Conservation (phyloP, 2,888 invertebrate species). For the Andrena dorsata region DNA sequence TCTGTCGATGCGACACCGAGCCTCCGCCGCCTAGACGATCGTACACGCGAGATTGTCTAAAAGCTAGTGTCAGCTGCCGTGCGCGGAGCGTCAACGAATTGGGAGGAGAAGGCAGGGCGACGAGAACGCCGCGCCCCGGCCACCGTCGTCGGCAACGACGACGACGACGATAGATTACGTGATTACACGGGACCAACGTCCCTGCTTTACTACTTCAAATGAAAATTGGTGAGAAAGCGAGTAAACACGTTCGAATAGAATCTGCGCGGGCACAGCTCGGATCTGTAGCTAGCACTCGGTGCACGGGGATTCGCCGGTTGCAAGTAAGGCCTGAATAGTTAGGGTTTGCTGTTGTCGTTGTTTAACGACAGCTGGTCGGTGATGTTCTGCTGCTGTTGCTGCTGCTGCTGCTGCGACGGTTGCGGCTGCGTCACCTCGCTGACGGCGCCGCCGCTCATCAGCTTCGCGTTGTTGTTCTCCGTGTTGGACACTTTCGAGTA, state of each 20-base stretch:
- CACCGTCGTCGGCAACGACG: not conserved
- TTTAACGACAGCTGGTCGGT: slow-evolving; percentile 81
- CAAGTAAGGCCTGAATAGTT: slow-evolving; percentile 85
- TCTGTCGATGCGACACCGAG: slow-evolving; percentile 33
- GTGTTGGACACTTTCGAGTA: slow-evolving; percentile 84
- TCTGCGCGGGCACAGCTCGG: slow-evolving; percentile 79
- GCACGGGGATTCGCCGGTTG: slow-evolving; percentile 77
- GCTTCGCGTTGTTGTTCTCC: slow-evolving; percentile 83
- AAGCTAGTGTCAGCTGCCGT: slow-evolving; percentile 54
- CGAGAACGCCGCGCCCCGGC: not conserved
- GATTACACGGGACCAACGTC: slow-evolving; percentile 21
- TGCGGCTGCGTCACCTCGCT: slow-evolving; percentile 77
- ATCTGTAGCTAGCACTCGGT: slow-evolving; percentile 68
- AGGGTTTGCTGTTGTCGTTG: slow-evolving; percentile 84
- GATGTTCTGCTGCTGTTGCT: slow-evolving; percentile 75
- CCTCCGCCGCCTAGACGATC: slow-evolving; percentile 28
- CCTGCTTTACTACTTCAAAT: slow-evolving; percentile 78
- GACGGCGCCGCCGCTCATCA: slow-evolving; percentile 83
- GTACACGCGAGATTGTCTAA: slow-evolving; percentile 69
- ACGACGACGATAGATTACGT: slow-evolving; percentile 4
- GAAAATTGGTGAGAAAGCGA: slow-evolving; percentile 83
- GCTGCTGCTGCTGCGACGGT: slow-evolving; percentile 61
- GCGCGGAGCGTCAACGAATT: slow-evolving; percentile 49
- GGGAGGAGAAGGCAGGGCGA: slow-evolving; percentile 41
- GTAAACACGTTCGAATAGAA: slow-evolving; percentile 83